phyloP scores from a whole-genome alignment of 2,797 vertebrate species.

The Ispidina picta region DNA sequence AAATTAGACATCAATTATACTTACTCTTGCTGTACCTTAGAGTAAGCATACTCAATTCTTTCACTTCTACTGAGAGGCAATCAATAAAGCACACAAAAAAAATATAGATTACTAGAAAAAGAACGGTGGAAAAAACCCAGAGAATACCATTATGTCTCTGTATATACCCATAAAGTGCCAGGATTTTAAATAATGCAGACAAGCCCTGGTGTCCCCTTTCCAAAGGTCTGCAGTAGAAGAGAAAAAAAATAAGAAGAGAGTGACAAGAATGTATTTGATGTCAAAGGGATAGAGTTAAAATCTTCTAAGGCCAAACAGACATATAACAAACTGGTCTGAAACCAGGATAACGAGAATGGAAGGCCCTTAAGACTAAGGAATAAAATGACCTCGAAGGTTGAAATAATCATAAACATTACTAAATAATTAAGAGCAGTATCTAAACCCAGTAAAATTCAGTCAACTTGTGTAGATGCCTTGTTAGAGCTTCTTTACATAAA shows the following conservation, averaged over 20 bases:
- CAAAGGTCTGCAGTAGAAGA: background rate
- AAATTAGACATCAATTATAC: background rate
- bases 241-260: background rate
- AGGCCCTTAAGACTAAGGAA: background rate
- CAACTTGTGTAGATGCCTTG: background rate
- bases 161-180: background rate
- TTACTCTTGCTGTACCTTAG: background rate
- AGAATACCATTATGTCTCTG: background rate
- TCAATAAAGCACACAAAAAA: background rate
- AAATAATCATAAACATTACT: background rate
- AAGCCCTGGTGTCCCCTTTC: background rate
- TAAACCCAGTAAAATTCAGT: background rate
- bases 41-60: background rate
- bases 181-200: background rate
- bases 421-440: background rate
- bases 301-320: background rate
- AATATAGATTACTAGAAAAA: background rate
- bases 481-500: background rate
- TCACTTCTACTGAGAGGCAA: background rate
- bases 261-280: background rate
- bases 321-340: background rate
- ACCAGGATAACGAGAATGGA: background rate
- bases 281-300: background rate
- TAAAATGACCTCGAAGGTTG: background rate
- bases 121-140: accelerated